Percentiles rank a stretch among this genome's conserved stretches.
Evolutionary conservation across 2,888 invertebrate species (phyloP).

Genomic region (Parnassius apollo): DNA sequence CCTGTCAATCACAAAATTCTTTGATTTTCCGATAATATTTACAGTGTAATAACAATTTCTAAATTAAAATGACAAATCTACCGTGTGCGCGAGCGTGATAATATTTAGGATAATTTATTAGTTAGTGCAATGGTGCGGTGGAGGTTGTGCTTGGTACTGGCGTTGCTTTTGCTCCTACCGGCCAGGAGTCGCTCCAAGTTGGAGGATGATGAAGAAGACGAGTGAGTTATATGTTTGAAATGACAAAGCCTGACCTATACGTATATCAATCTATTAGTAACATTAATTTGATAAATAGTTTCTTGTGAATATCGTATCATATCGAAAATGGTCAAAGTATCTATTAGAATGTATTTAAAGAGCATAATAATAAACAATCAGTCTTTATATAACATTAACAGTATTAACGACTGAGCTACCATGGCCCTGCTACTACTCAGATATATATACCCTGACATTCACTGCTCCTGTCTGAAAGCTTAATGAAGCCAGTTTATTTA

Average conservation of each 20-base stretch:
- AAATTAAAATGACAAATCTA: conserved; percentile 69
- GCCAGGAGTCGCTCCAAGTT: conserved; percentile 45
- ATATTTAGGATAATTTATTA: conserved; percentile 34
- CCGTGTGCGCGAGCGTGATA: conserved; percentile 49
- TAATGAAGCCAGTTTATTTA: too few species aligned
- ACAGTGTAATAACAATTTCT: conserved; percentile 45
- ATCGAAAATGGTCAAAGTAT: background rate
- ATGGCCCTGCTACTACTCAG: too few species aligned
- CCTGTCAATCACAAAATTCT: conserved; percentile 57
- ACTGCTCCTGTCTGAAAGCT: too few species aligned
- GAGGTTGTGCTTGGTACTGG: conserved; percentile 59
- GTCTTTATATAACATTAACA: too few species aligned
- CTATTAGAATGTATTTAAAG: background rate
- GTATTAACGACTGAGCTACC: too few species aligned
- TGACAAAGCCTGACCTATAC: too few species aligned
- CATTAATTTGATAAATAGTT: too few species aligned
- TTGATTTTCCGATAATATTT: conserved; percentile 31
- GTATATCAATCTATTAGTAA: too few species aligned
- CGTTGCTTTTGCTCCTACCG: conserved; percentile 59
- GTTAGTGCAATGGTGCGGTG: conserved; percentile 63
- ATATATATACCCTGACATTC: too few species aligned
- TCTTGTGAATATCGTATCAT: too few species aligned
- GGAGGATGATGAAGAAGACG: conserved; percentile 59
- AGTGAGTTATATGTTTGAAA: conserved; percentile 42
- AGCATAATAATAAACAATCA: too few species aligned